Percentiles rank a stretch among this genome's conserved stretches.
Evolutionary conservation across 2,888 invertebrate species (phyloP).

Genomic region (Eledone cirrhosa): DNA sequence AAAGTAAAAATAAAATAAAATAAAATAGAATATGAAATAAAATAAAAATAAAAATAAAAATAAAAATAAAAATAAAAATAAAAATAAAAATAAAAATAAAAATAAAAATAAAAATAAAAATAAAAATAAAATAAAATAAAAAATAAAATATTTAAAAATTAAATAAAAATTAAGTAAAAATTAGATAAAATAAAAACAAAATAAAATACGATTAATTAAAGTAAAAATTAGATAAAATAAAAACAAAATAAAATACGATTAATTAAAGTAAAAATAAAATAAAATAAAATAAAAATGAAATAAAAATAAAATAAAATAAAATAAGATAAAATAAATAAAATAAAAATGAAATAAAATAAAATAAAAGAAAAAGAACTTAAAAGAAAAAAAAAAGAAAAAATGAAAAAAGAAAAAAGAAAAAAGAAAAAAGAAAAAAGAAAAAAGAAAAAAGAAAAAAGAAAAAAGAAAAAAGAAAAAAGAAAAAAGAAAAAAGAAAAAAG

Average conservation of each 20-base stretch:
- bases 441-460: background rate
- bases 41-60: background rate
- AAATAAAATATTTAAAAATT: background rate
- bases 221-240: background rate
- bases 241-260: background rate
- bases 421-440: background rate
- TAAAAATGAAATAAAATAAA: background rate
- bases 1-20: background rate
- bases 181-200: background rate
- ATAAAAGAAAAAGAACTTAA: background rate
- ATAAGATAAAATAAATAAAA: background rate
- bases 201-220: background rate
- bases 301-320: background rate
- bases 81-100: background rate
- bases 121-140: background rate
- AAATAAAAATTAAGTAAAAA: background rate
- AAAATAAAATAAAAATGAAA: background rate
- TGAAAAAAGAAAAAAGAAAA: background rate
- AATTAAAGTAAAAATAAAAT: background rate
- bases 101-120: background rate
- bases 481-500: background rate
- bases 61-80: background rate
- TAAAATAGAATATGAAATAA: no score
- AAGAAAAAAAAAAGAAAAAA: background rate
- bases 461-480: background rate